Percentiles rank a stretch among this genome's conserved stretches.
These are phyloP conservation scores for Sebastolobus altivelis DNA, from an alignment of 2,797 vertebrate genomes.

Conservation along the genomic window DNA sequence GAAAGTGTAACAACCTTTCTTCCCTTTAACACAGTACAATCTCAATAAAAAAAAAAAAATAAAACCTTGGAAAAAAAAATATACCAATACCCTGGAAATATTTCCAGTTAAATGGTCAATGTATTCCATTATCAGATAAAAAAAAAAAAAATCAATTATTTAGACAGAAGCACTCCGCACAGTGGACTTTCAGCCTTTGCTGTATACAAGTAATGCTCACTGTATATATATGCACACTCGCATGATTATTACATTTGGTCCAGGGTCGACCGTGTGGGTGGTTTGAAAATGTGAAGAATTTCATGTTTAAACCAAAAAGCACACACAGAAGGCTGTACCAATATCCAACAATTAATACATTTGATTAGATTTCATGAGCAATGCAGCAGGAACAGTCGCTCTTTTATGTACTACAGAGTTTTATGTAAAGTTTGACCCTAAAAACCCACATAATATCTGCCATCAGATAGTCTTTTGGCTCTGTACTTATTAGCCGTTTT, in stretches of 20 bases:
- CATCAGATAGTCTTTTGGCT: constrained; percentile 8
- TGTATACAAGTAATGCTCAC: constrained; percentile 43
- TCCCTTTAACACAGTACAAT: constrained; percentile 33
- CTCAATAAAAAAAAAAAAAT: constrained; percentile 30
- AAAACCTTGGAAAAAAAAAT: constrained; percentile 50
- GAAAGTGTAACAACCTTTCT: constrained; percentile 44
- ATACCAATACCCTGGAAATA: constrained; percentile 30
- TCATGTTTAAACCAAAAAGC: constrained; percentile 37
- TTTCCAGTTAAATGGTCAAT: constrained; percentile 42
- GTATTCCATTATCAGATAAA: constrained; percentile 23
- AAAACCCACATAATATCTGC: constrained; percentile 10
- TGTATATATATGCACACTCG: constrained; percentile 17
- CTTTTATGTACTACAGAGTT: constrained; percentile 19
- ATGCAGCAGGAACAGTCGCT: constrained; percentile 20
- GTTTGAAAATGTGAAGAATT: constrained; percentile 39
- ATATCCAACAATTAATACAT: constrained; percentile 48
- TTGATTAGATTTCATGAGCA: constrained; percentile 34
- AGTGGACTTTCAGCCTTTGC: constrained; percentile 37
- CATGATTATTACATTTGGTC: constrained; percentile 49
- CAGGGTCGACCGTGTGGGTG: constrained; percentile 37
- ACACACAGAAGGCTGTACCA: constrained; percentile 23
- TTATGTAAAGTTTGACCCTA: constrained; percentile 10
- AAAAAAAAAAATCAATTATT: constrained; percentile 28
- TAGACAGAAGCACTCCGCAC: constrained; percentile 27
- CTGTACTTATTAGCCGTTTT: constrained; percentile 9